These are phyloP conservation scores for Vanessa tameamea DNA, from an alignment of 1,140 invertebrate genomes.

Conservation along the genomic window DNA sequence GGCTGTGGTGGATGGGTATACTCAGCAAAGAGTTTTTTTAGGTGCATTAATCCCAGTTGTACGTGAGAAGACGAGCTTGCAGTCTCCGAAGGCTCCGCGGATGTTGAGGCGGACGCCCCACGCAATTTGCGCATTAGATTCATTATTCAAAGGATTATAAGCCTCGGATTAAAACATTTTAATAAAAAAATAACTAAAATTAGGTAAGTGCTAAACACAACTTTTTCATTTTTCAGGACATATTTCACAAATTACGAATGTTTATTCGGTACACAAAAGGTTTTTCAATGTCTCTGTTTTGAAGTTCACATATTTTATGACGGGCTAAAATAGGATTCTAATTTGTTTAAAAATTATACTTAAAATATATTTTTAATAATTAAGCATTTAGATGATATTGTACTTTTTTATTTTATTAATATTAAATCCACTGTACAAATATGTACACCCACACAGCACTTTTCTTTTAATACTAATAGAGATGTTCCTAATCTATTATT, in stretches of 20 bases:
- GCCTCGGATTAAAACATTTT: constrained; percentile 32
- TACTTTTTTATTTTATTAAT: constrained; percentile 13
- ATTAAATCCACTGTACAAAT: constrained; percentile 24
- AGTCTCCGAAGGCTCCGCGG: constrained; percentile 65
- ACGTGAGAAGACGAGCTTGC: constrained; percentile 87
- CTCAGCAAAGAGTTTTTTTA: constrained; percentile 97
- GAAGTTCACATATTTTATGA: constrained; percentile 18
- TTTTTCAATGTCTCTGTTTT: constrained; percentile 12
- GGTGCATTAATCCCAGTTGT: constrained; percentile 95
- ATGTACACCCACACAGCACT: constrained; percentile 31
- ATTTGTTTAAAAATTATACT: constrained; percentile 2
- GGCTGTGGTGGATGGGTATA: constrained; percentile 93
- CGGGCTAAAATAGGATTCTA: constrained; percentile 8
- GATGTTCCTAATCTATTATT: constrained; percentile 1
- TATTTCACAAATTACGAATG: constrained; percentile 23
- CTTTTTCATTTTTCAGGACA: constrained; percentile 30
- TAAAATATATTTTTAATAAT: neutral
- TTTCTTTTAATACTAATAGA: constrained; percentile 31
- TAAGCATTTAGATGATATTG: neutral
- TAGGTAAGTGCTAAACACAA: constrained; percentile 6
- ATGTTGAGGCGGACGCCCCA: constrained; percentile 79
- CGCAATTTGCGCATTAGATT: constrained; percentile 93
- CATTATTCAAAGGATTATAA: constrained; percentile 78
- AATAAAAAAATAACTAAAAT: neutral
- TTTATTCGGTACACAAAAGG: constrained; percentile 29